Base-by-base conservation (phyloP, 2,888 invertebrate genomes). In the Luperina nickerlii region DNA sequence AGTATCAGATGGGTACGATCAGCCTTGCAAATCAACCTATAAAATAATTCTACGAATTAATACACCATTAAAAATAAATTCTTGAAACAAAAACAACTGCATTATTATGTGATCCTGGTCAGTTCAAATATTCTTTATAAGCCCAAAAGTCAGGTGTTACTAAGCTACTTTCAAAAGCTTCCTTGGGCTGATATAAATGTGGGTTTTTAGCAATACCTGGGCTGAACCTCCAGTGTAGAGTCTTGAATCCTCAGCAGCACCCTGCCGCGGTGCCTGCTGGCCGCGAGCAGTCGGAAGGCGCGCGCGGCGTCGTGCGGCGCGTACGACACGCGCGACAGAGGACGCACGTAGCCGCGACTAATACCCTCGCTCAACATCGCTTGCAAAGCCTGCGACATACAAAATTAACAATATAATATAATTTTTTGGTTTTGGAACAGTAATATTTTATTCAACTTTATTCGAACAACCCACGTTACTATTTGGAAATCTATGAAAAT, bases 341-440 rank as follows among this genome's bases (percentile, higher is more conserved):
- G 95, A 8, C 92, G 90, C 24, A 95, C 95, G 79, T 91, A 93
- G 0, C 95, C 95, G 0, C 83, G 87, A 0, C 86, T 77, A 48
- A 95, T 94, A 4, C 95, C 95, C 15, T 94, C 93, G 32, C 90
- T 90, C 45, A 95, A 70, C 82, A 94, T 78, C 0, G 42, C 9
- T 57, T 93, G 94, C 20, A 95, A 69, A 7, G 69, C 78, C 93
- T 94, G 88, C 11, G 76, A 85, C 24, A 75, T 13, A 45, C 8
- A 65, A 57, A 54, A 72, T n/a, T n/a, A 45, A 38, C 38, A 38
- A 38, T 38, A 38, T 38, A 38, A 38, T 38, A 38, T 38, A 38
- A 6, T 38, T 38, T 38, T 38, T 38, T 11, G 4, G 0, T 24
- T 69, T 20, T 45, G 0, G 7, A 81, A 27, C 20, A 72, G 18